Evolutionary conservation across 30 jellyfish, hydroid and myxozoan genomes (phyloP).

Genomic region (Cassiopea xamachana): DNA sequence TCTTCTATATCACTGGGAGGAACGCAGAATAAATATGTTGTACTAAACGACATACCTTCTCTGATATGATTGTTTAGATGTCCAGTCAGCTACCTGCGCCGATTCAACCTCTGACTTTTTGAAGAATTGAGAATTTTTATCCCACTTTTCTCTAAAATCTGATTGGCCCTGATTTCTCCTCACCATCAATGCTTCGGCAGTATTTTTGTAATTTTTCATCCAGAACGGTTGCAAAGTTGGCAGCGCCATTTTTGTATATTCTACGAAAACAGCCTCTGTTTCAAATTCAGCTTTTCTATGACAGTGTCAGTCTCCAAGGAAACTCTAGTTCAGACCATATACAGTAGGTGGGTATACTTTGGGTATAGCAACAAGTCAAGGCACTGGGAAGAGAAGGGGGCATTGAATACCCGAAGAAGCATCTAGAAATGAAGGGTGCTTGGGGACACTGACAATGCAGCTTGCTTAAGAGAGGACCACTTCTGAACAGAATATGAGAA

Average conservation of each 20-base stretch:
- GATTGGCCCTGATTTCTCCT: constrained; percentile 73
- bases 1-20: no score
- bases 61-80: constrained; percentile 68
- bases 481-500: no score
- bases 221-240: constrained; percentile 86
- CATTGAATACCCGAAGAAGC: no score
- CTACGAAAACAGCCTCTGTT: constrained; percentile 40
- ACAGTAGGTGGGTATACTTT: no score
- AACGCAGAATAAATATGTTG: no score
- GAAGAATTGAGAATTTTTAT: constrained; percentile 66
- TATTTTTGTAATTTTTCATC: constrained; percentile 66
- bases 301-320: constrained; percentile 6
- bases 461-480: no score
- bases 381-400: no score
- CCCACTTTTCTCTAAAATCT: constrained; percentile 79
- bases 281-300: neutral
- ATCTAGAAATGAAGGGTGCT: no score
- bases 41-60: constrained; percentile 43
- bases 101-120: constrained; percentile 64
- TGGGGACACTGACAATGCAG: no score
- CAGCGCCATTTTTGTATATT: constrained; percentile 84
- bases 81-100: constrained; percentile 71
- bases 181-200: constrained; percentile 73
- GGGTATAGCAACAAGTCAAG: no score
- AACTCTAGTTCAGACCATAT: neutral